A percentile compares a stretch with the other conserved stretches of the same genome.
Evolutionary conservation across 2,888 invertebrate genomes (phyloP).

Genomic region (Idaea biselata): DNA sequence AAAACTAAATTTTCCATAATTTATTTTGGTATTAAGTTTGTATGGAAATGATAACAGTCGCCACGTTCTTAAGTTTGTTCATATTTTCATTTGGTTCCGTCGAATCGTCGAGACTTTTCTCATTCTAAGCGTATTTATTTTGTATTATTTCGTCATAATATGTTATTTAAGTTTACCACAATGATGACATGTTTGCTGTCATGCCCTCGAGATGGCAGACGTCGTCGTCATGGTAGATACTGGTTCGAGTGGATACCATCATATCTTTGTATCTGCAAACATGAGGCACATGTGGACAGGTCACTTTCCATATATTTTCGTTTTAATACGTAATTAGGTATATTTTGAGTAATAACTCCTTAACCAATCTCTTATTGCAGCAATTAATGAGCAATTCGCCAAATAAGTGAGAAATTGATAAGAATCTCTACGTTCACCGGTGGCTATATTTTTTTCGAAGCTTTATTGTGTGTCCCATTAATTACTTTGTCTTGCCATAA

Average conservation of each 20-base stretch:
- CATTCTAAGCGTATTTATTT: no score
- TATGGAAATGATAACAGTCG: no score
- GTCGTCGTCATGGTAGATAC: no score
- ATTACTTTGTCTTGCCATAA: slow-evolving; percentile 1
- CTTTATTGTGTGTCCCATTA: not conserved
- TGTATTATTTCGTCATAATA: not conserved
- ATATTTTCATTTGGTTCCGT: no score
- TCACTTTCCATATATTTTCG: not conserved
- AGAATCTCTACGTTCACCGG: not conserved
- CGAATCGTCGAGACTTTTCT: no score
- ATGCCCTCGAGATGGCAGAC: no score
- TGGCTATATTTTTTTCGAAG: not conserved
- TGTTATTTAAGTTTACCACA: not conserved
- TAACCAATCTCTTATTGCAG: not conserved
- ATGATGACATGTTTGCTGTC: not conserved
- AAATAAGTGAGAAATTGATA: not conserved
- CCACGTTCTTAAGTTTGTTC: no score
- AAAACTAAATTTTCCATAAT: no score
- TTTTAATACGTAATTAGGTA: not conserved
- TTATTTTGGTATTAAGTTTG: no score
- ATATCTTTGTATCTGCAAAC: not conserved
- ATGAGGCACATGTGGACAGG: not conserved
- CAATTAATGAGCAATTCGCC: not conserved
- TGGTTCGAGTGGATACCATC: no score
- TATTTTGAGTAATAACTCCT: not conserved